phyloP scores from a whole-genome alignment of 2,113 vertebrate species.

The Gymnarchus niloticus region DNA sequence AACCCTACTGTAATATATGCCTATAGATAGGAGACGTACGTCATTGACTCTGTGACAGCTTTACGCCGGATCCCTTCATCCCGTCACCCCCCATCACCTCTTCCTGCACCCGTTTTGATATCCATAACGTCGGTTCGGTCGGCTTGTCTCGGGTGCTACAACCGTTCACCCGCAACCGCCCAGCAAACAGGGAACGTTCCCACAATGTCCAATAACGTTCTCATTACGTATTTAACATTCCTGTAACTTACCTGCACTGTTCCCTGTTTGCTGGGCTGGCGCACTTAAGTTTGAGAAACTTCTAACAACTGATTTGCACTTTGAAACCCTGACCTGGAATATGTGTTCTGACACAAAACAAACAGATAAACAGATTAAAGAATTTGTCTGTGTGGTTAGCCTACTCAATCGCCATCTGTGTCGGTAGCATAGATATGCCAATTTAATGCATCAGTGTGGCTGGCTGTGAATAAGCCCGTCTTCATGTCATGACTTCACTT shows the following conservation, averaged over 20 bases:
- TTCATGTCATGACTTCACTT: background rate
- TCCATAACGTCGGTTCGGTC: background rate
- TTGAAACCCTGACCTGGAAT: background rate
- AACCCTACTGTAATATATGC: background rate
- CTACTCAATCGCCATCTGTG: background rate
- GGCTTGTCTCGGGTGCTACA: no score
- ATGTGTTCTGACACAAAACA: background rate
- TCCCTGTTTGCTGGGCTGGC: no score
- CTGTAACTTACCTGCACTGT: no score
- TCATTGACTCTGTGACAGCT: background rate
- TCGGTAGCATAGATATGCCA: background rate
- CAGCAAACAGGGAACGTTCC: no score
- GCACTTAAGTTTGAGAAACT: background rate
- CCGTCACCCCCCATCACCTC: background rate
- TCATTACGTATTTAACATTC: no score
- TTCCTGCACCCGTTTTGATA: background rate
- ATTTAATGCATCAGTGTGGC: background rate
- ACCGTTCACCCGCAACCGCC: no score
- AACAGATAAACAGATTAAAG: conserved; percentile 9
- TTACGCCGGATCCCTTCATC: background rate
- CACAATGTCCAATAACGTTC: no score
- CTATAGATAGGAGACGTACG: background rate
- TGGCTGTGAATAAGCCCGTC: background rate
- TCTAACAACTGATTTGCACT: background rate
- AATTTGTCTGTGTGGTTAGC: background rate